Conservation (phyloP, 2,888 invertebrate genomes). For the Amitus sp. region DNA sequence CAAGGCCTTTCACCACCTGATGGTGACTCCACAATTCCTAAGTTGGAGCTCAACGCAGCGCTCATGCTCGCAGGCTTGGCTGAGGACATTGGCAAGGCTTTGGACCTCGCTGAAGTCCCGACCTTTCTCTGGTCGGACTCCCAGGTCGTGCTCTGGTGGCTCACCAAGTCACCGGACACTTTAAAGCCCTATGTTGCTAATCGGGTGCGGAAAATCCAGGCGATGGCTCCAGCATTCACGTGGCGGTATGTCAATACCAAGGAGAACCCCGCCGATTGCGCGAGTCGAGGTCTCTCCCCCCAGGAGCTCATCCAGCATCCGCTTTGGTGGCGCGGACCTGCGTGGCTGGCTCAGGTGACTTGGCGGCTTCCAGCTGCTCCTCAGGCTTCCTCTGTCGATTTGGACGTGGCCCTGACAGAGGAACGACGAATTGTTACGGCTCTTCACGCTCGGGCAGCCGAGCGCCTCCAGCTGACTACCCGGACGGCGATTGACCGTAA, state of each 20-base stretch:
- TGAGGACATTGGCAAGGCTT: neutral
- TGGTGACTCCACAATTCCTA: slow-evolving; percentile 5
- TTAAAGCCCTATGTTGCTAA: slow-evolving; percentile 7
- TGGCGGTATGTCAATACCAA: neutral
- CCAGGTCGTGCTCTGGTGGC: slow-evolving; percentile 25
- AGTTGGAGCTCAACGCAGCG: slow-evolving; percentile 27
- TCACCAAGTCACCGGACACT: slow-evolving; percentile 1
- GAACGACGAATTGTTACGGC: neutral
- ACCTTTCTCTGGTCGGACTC: slow-evolving; percentile 20
- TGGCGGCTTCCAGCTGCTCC: no score
- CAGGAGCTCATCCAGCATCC: neutral
- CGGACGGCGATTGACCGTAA: neutral
- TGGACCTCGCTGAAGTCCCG: slow-evolving; percentile 2
- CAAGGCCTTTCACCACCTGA: neutral
- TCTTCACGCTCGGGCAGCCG: neutral
- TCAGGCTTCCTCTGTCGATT: neutral
- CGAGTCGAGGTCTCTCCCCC: neutral
- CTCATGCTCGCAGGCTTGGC: slow-evolving; percentile 11
- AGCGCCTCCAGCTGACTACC: neutral
- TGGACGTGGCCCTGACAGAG: neutral
- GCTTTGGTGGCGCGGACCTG: neutral
- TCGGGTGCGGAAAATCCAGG: neutral
- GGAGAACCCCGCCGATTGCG: neutral
- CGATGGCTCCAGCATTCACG: no score
- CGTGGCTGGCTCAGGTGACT: neutral